Conservation (phyloP, 2,113 vertebrate genomes). For the Rallus limicola region DNA sequence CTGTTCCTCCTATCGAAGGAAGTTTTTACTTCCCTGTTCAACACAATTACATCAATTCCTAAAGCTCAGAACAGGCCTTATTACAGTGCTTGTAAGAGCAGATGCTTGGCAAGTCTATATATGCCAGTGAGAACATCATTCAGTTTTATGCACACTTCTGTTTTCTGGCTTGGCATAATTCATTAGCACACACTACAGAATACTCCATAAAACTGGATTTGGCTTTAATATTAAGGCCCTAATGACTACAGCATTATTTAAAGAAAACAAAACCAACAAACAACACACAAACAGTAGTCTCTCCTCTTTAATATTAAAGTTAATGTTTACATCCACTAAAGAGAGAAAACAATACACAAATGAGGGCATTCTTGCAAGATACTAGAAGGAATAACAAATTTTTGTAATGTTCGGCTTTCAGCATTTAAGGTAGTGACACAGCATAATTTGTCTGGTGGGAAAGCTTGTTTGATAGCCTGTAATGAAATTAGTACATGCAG, state of each 20-base stretch:
- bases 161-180: conserved; percentile 76
- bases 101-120: conserved; percentile 72
- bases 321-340: neutral
- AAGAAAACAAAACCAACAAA: conserved; percentile 28
- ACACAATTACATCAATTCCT: conserved; percentile 3
- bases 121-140: conserved; percentile 78
- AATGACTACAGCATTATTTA: conserved; percentile 55
- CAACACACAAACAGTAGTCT: neutral
- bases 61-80: conserved; percentile 23
- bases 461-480: neutral
- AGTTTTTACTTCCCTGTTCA: conserved; percentile 12
- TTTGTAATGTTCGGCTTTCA: neutral
- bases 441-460: neutral
- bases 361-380: neutral
- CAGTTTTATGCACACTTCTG: conserved; percentile 79
- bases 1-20: neutral
- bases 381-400: neutral
- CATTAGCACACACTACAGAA: conserved; percentile 75
- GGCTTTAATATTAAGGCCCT: conserved; percentile 68
- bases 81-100: conserved; percentile 51
- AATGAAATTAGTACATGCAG: neutral
- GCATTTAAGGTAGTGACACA: neutral
- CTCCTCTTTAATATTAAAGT: neutral
- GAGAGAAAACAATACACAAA: neutral
- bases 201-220: conserved; percentile 76